Conservation (phyloP, 2,888 invertebrate genomes). For the Amblyjoppa proteus region DNA sequence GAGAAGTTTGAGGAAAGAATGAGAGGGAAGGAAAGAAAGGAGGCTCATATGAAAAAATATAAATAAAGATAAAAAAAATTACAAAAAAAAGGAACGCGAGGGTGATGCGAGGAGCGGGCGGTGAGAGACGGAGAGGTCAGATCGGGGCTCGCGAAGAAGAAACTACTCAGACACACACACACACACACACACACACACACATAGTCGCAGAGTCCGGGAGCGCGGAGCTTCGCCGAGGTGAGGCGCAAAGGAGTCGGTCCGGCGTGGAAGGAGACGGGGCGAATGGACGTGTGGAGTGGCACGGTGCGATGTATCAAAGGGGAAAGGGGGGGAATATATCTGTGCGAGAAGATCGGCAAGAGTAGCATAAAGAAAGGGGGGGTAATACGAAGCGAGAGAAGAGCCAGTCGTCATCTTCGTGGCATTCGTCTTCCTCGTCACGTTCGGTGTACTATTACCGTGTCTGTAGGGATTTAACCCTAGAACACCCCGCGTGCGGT, state of each 20-base stretch:
- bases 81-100: background rate
- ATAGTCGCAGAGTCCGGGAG: background rate
- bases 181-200: constrained; percentile 8
- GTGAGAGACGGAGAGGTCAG: constrained; percentile 58
- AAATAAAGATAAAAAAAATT: constrained; percentile 11
- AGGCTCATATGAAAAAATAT: constrained; percentile 19
- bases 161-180: constrained; percentile 45
- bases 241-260: constrained; percentile 21
- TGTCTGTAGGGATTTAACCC: background rate
- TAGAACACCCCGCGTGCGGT: background rate
- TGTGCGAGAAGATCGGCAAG: constrained; percentile 32
- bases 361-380: constrained; percentile 37
- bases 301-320: constrained; percentile 18
- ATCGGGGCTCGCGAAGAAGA: constrained; percentile 52
- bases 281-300: constrained; percentile 51
- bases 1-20: constrained; percentile 51
- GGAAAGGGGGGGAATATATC: constrained; percentile 16
- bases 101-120: constrained; percentile 24
- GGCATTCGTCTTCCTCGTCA: constrained; percentile 47
- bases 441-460: background rate
- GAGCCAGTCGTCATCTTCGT: constrained; percentile 57
- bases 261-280: constrained; percentile 50
- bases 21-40: constrained; percentile 39
- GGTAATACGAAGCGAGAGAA: constrained; percentile 40
- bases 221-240: constrained; percentile 19